Base-by-base conservation (phyloP, 2,797 vertebrate species). In the Chaetodon trifasciatus region DNA sequence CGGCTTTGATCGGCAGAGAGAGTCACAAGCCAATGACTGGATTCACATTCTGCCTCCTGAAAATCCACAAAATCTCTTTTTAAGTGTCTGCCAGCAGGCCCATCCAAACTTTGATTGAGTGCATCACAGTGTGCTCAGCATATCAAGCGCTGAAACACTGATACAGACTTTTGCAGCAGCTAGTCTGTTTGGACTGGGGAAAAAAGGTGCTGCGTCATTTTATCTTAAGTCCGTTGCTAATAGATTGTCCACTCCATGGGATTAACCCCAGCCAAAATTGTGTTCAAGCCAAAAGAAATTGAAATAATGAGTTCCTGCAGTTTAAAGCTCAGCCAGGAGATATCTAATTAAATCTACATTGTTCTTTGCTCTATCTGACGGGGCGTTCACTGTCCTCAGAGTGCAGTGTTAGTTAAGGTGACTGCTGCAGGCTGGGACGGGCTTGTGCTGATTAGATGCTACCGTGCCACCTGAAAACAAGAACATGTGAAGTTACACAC, bases 61-160 rank as follows among this genome's bases (percentile, higher is more conserved):
- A 91, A 91, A 93, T 90, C 92, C 91, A 89, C 87, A 89, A 87
- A 91, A 90, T 92, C 86, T 91, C 88, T 82, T 85, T 90, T 85
- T 85, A 86, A 90, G 86, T 84, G 88, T 88, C 78, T 88, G 90
- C 89, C 88, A 88, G 83, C 82, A 82, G 79, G 81, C 78, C 88
- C 82, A 76, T 87, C 90, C 84, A 90, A 90, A 89, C 88, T 85
- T 90, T 92, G 91, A 93, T 89, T 91, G 88, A 91, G 86, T 84
- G 85, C 79, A 74, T 90, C 87, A 74, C 83, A 82, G 75, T 92
- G 89, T 91, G 91, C 77, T 70, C 72, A 47, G 90, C 86, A 91
- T 93, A 89, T 87, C 89, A 92, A 93, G 77, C 74, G 37, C 78
- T 35, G 82, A 67, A 70, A 80, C 82, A 85, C 79, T 63, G 68